Conservation (phyloP, 2,888 invertebrate species). For the Aphodius granarius region DNA sequence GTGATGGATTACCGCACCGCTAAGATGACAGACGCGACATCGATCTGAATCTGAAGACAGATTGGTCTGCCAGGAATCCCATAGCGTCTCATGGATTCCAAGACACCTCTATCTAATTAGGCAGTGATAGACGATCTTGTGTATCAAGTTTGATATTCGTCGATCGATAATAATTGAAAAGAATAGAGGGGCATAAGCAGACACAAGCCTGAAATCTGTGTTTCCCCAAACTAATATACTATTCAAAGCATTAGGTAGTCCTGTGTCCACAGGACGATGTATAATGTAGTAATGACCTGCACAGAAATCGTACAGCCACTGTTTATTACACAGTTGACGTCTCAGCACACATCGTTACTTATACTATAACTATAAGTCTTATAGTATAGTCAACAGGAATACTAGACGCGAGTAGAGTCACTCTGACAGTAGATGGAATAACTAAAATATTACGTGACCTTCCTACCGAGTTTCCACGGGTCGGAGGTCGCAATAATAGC, state of each 20-base stretch:
- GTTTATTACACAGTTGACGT: not conserved
- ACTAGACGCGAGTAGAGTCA: not conserved
- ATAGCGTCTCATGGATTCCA: not conserved
- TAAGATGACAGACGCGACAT: not conserved
- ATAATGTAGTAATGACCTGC: not conserved
- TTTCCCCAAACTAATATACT: not conserved
- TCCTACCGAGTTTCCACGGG: not conserved
- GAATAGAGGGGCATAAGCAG: too few relatives aligned
- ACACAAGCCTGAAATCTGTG: not conserved
- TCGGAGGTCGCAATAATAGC: not conserved
- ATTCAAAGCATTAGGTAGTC: not conserved
- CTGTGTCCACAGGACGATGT: not conserved
- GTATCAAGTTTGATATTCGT: not conserved
- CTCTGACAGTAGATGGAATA: not conserved
- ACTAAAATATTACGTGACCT: not conserved
- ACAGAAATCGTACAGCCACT: not conserved
- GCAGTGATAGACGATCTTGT: not conserved
- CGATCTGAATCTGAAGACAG: not conserved
- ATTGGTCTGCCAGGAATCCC: not conserved
- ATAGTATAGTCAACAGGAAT: not conserved
- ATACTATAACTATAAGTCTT: not conserved
- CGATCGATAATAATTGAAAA: too few relatives aligned
- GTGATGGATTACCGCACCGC: not conserved
- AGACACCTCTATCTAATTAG: not conserved
- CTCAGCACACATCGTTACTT: not conserved